phyloP scores from a whole-genome alignment of 2,797 vertebrate genomes.

The Acestrorhynchus altus region DNA sequence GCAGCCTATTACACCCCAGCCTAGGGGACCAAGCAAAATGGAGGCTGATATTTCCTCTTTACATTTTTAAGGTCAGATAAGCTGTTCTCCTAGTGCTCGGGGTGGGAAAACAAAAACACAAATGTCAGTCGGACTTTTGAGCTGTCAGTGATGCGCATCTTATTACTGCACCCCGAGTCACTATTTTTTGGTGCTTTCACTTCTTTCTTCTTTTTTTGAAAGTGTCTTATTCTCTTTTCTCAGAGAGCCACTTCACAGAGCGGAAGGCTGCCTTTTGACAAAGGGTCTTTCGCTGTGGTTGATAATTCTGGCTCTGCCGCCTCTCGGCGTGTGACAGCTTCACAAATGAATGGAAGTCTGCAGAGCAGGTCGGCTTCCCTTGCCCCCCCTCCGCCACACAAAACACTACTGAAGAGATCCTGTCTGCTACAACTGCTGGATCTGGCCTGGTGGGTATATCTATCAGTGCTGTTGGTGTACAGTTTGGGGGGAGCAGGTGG shows the following conservation, averaged over 20 bases:
- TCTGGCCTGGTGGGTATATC: neutral
- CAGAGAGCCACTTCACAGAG: conserved; percentile 27
- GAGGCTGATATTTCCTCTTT: neutral
- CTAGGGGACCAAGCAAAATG: neutral
- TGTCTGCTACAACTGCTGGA: neutral
- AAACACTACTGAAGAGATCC: conserved; percentile 23
- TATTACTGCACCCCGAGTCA: conserved; percentile 28
- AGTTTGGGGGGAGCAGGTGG: neutral
- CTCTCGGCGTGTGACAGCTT: conserved; percentile 39
- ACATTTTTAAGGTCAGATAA: conserved; percentile 32
- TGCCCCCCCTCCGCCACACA: neutral
- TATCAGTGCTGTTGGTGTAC: neutral
- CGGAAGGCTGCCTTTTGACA: conserved; percentile 43
- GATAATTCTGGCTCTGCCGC: conserved; percentile 42
- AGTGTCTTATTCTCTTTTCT: conserved; percentile 29
- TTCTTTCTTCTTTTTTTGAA: conserved; percentile 23
- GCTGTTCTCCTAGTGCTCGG: conserved; percentile 6
- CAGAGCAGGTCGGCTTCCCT: conserved; percentile 24
- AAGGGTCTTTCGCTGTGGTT: conserved; percentile 37
- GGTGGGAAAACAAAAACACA: conserved; percentile 26
- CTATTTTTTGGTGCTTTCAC: conserved; percentile 11
- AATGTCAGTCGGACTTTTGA: conserved; percentile 16
- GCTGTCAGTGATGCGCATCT: conserved; percentile 40
- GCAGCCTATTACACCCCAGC: neutral
- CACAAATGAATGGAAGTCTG: conserved; percentile 38